Evolutionary conservation across 2,888 invertebrate genomes (phyloP), one percentile per base, ranked within the genome.

Genomic region (Yponomeuta cagnagella): DNA sequence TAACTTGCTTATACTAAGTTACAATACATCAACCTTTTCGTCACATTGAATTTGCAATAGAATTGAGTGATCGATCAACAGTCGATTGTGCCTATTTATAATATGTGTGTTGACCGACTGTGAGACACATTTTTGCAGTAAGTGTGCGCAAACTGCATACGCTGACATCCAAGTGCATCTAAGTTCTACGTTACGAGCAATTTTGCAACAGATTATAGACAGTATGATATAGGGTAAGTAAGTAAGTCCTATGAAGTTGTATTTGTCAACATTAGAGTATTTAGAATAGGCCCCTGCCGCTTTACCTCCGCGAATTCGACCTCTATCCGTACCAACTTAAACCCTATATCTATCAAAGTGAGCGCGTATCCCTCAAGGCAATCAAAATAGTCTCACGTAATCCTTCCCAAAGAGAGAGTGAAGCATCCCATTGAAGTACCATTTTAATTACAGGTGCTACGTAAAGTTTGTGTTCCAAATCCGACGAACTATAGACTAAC

Each of bases 391-490:
- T 58, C 52, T 58, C 15, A 2, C 52, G 12, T 58, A 58, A 58
- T 58, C 52, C 52, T 58, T 58, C 52, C 15, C 52, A 58, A 15
- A 58, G 52, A 58, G 10, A 10, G 52, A 58, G 52, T 58, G 12
- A 15, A 58, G 52, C 15, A 15, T 79, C 81, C 82, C 80, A 30
- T 78, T 77, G 77, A 78, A 79, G 75, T 77, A 74, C 76, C 75
- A 73, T 75, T 77, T 85, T 87, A 86, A 88, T 88, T 85, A 88
- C 88, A 86, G 87, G 87, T 76, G 79, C 79, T 80, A 75, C 73
- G 75, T 70, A 76, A 76, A 58, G 15, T 15, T 15, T 15, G 52
- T 15, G 52, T 15, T 58, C 3, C 15, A 58, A 58, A 58, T 15
- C 52, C 52, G 52, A 5, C 15, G 4, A 58, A 73, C 74, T 74